These are phyloP conservation scores for Neodiprion pinetum DNA, from an alignment of 1,140 invertebrate species.

Conservation along the genomic window DNA sequence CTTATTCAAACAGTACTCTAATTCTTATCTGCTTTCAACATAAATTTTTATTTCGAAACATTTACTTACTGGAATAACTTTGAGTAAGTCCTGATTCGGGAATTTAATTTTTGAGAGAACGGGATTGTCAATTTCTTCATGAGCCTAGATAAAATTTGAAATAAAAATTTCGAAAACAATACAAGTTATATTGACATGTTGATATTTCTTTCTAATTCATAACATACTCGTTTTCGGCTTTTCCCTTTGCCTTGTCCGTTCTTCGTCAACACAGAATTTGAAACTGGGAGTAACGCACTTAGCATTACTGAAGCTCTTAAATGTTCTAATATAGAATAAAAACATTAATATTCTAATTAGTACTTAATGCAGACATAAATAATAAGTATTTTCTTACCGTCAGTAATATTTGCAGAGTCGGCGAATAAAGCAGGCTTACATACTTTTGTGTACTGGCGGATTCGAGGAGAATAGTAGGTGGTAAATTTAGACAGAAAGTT, in stretches of 20 bases:
- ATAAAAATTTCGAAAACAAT: neutral
- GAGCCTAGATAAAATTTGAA: neutral
- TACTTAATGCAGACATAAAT: neutral
- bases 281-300: neutral
- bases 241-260: neutral
- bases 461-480: neutral
- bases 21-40: neutral
- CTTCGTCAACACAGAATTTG: neutral
- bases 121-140: neutral
- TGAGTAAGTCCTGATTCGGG: neutral
- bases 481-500: neutral
- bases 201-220: neutral
- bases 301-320: neutral
- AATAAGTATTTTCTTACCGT: neutral
- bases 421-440: neutral
- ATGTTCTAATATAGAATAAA: neutral
- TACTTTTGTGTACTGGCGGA: neutral
- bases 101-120: neutral
- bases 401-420: neutral
- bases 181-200: neutral
- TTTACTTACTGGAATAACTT: neutral
- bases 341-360: neutral
- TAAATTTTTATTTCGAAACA: neutral
- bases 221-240: neutral
- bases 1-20: neutral